Base-by-base conservation (phyloP, 2,113 vertebrate species). In the Silurus asotus region DNA sequence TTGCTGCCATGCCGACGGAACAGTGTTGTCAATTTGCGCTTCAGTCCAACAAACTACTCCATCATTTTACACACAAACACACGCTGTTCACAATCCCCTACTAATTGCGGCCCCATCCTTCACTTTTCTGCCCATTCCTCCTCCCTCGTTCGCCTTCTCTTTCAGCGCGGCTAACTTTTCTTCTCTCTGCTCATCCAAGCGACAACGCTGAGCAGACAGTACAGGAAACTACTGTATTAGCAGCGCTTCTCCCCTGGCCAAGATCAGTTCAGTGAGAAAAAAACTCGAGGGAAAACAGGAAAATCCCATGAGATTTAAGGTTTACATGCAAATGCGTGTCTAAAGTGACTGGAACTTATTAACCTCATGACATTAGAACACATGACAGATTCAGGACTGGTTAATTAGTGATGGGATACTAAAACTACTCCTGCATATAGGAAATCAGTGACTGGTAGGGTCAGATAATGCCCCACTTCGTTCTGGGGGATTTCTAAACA, bases 21-120 rank as follows among this genome's bases (percentile, higher is more conserved):
- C 87, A 87, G 86, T 93, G 92, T 93, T 94, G 92, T 92, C 89
- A 91, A 84, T 88, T n/a, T 86, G 81, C 51, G 88, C 76, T 85
- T 77, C 3, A 84, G 88, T 90, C 91, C 94, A 92, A 90, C 61
- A 65, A 65, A 77, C 45, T 28, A 20, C 58, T 64, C 58, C 58
- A 62, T 49, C 45, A 51, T 75, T 76, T 19, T 9, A 75, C 70
- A 49, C 56, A 64, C 20, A 62, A 81, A n/a, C 58, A 81, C 59
- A 53, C 17, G 51, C 51, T 25, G 37, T 58, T 51, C 72, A 75
- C 48, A 10, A n/a, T 15, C 14, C 51, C 13, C 25, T 59, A 49
- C 25, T 67, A 45, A 75, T 75, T 75, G 25, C 51, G 64, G 23
- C 23, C 14, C 67, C 5, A 25, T 19, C 56, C 56, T 8, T 58